Evolutionary conservation across 2,888 invertebrate species (phyloP), one percentile per base, ranked within the genome.

Genomic region (Microplitis manilae): DNA sequence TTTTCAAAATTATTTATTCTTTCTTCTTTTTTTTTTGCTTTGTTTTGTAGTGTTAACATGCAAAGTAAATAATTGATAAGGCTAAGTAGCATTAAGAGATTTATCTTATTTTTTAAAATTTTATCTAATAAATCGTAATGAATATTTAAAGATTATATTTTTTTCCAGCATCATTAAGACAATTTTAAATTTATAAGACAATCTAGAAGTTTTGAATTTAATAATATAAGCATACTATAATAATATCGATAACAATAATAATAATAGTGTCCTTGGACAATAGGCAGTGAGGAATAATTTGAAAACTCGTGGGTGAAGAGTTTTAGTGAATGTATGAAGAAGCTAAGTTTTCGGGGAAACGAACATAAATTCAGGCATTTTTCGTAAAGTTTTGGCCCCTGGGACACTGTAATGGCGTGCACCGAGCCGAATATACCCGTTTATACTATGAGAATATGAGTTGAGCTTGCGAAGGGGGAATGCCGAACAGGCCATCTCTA

Each of bases 341-440:
- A 61, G 40, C 41, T 64, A 76, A 78, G 69, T 70, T 69, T 75
- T 40, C 71, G 64, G 80, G 77, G 68, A 70, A 76, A 69, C 70
- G 78, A 64, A 82, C 81, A 82, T 82, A 82, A 82, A 82, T 82
- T 82, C 77, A 78, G 76, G 79, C 79, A 81, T 82, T 82, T 82
- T 82, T 82, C 81, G 84, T 84, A 79, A 87, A 87, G 86, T 87
- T 87, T 87, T 84, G 85, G 84, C 87, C 86, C 85, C 77, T 84
- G 87, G 87, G 87, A 86, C 85, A 85, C 83, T 79, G 86, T 86
- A 86, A 87, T 87, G 86, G 87, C 85, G 87, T 84, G 83, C 85
- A 85, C 81, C 83, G 85, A 84, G 80, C 79, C 85, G 86, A 84
- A 81, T 81, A 84, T 84, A 82, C 81, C 80, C 86, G 85, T 86